phyloP scores from a whole-genome alignment of 35 echinoderm and acorn worm genomes.

The Eucidaris tribuloides region DNA sequence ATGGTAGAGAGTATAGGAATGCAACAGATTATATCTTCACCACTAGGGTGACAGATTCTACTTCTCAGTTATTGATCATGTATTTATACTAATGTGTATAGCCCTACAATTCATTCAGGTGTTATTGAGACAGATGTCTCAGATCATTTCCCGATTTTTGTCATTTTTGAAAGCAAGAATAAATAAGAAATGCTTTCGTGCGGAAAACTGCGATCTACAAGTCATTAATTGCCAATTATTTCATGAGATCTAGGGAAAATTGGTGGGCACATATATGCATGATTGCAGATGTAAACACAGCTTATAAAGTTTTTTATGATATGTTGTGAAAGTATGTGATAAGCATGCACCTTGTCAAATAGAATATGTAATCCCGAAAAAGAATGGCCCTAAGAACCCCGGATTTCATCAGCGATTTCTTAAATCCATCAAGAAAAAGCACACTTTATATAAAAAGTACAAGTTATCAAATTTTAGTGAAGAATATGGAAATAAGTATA shows the following conservation, averaged over 20 bases:
- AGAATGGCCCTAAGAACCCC: background rate
- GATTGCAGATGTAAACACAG: background rate
- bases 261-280: background rate
- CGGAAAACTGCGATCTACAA: background rate
- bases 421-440: background rate
- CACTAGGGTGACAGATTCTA: background rate
- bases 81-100: background rate
- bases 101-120: background rate
- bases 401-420: background rate
- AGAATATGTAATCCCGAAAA: background rate
- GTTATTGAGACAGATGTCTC: conserved; percentile 8
- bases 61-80: conserved; percentile 2
- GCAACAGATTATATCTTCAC: background rate
- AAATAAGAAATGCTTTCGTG: background rate
- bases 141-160: conserved; percentile 5
- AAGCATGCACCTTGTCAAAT: too few relatives aligned
- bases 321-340: conserved; percentile 3
- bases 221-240: background rate
- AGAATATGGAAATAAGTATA: conserved; percentile 5
- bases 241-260: background rate
- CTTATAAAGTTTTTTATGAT: background rate
- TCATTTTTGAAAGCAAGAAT: conserved; percentile 1
- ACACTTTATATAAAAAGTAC: background rate
- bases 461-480: background rate
- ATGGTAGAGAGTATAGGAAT: background rate